A percentile compares a stretch with the other conserved stretches of the same genome.
Conservation (phyloP, 2,113 vertebrate species). For the Hassar affinis region DNA sequence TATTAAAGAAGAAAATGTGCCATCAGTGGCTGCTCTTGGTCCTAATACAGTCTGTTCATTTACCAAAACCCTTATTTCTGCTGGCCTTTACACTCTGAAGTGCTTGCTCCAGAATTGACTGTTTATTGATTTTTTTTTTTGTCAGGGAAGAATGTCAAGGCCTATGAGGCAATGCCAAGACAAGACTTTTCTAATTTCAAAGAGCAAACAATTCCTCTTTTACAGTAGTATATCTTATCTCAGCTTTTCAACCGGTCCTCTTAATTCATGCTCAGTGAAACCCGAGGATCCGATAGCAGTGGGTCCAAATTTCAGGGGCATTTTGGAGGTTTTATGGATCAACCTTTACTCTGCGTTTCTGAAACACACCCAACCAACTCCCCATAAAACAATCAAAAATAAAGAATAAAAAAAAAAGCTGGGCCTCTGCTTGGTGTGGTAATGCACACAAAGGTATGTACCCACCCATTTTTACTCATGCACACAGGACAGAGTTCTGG, state of each 20-base stretch:
- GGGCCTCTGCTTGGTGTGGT: slow-evolving; percentile 8
- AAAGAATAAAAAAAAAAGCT: slow-evolving; percentile 23
- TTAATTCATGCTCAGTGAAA: slow-evolving; percentile 49
- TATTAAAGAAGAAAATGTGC: slow-evolving; percentile 13
- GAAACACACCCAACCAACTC: slow-evolving; percentile 45
- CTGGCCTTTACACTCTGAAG: background rate
- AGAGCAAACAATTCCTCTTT: slow-evolving; percentile 45
- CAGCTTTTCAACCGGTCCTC: slow-evolving; percentile 21
- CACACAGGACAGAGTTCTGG: slow-evolving; percentile 10
- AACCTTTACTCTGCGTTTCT: slow-evolving; percentile 58
- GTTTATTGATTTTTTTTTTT: background rate
- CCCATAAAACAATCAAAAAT: slow-evolving; percentile 55
- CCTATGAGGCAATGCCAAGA: background rate
- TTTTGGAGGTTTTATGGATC: slow-evolving; percentile 60
- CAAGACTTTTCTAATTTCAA: slow-evolving; percentile 42
- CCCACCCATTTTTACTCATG: slow-evolving; percentile 26
- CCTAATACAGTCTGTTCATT: background rate
- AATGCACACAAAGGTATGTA: slow-evolving; percentile 19
- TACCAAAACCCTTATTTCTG: slow-evolving; percentile 9
- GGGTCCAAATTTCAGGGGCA: slow-evolving; percentile 58
- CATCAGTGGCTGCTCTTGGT: slow-evolving; percentile 11
- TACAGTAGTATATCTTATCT: slow-evolving; percentile 61
- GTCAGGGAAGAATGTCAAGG: background rate
- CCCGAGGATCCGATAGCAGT: slow-evolving; percentile 33
- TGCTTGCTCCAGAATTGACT: background rate